Base-by-base conservation (phyloP, 1,140 invertebrate species). In the Drosophila pectinifera region DNA sequence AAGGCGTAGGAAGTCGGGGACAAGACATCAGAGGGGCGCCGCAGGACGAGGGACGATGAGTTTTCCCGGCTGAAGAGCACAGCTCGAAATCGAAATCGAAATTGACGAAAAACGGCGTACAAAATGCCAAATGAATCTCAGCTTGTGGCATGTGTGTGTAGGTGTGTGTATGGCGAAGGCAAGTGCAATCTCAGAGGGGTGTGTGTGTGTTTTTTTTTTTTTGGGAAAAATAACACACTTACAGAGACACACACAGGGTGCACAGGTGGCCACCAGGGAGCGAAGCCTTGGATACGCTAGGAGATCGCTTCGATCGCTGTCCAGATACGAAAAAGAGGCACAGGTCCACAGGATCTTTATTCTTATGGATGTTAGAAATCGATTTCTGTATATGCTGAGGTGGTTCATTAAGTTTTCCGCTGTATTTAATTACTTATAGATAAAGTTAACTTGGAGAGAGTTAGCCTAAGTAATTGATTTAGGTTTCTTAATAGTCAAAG, bases 111-210 rank as follows among this genome's bases (percentile, higher is more conserved):
- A 73, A 72, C 69, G 65, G 43, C 69, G 65, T 51, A 72, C 69
- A 69, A 73, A 73, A 72, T 73, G 67, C 69, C 69, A 73, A 73
- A 72, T 73, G 69, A 73, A 73, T 73, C 69, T 73, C 65, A 72
- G 69, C 69, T 72, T 49, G 65, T 72, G 49, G 67, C 39, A 68
- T 65, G 61, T 51, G 59, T 67, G 43, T 31, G 16, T 48, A 36
- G 26, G 22, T 38, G 16, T 20, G 39, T 22, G n/a, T n/a, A n/a
- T n/a, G n/a, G n/a, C n/a, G n/a, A n/a, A n/a, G n/a, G n/a, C n/a
- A n/a, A n/a, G n/a, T n/a, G 48, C 43, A 69, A 46, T 46, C 51
- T 39, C 39, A 36, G 11, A 28, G 14, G 31, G 41, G 38, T 28
- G 20, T 61, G 48, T 31, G 28, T 11, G 8, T 31, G 2, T 31